A percentile compares a stretch with the other conserved stretches of the same genome.
These are phyloP conservation scores for Spodoptera litura DNA, from an alignment of 1,140 invertebrate species.

Conservation along the genomic window DNA sequence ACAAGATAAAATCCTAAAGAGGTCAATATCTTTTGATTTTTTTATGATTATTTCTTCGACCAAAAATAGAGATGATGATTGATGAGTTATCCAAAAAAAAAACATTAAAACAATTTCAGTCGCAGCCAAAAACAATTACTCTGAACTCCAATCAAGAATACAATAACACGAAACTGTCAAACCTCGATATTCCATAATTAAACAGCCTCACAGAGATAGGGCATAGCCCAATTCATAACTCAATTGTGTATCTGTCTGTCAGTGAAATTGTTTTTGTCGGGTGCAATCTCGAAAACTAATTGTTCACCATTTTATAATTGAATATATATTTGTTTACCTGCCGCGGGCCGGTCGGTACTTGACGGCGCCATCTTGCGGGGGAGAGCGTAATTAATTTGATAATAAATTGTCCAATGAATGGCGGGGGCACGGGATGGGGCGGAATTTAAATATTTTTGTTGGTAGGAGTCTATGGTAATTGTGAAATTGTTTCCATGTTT, in stretches of 20 bases:
- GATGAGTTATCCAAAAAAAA: too few species aligned
- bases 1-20: too few species aligned
- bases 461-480: background rate
- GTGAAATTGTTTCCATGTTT: constrained; percentile 14
- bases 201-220: constrained; percentile 18
- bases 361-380: constrained; percentile 32
- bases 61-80: too few species aligned
- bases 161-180: constrained; percentile 16
- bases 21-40: too few species aligned
- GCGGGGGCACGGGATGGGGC: background rate
- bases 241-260: constrained; percentile 45
- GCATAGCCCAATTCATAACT: constrained; percentile 23
- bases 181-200: constrained; percentile 2
- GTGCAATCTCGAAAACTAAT: constrained; percentile 45
- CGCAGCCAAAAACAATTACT: background rate
- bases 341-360: background rate
- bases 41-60: too few species aligned
- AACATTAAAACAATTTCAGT: too few species aligned
- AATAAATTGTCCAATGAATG: constrained; percentile 35
- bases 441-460: constrained; percentile 45
- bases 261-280: constrained; percentile 43
- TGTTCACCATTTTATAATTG: constrained; percentile 46
- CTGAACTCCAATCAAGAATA: background rate
- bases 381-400: constrained; percentile 39
- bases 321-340: constrained; percentile 44